A percentile compares a stretch with the other conserved stretches of the same genome.
Conservation (phyloP, 2,113 vertebrate species). For the Lampris incognitus region DNA sequence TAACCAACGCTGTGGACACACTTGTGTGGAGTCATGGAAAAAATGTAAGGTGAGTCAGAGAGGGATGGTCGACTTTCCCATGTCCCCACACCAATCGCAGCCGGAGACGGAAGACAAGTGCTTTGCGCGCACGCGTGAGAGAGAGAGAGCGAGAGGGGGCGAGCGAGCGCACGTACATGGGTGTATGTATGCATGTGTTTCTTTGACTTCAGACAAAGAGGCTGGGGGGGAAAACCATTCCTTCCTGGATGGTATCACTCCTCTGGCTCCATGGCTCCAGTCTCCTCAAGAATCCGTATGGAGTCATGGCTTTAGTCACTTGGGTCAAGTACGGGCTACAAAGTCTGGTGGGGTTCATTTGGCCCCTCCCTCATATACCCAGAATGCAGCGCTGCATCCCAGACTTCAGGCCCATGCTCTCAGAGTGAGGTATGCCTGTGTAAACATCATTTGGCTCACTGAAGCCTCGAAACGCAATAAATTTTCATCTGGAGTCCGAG, state of each 20-base stretch:
- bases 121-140: neutral
- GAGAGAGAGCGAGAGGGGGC: neutral
- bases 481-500: constrained; percentile 85
- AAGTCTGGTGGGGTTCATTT: constrained; percentile 78
- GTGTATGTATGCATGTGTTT: constrained; percentile 41
- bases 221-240: constrained; percentile 54
- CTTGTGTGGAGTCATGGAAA: neutral
- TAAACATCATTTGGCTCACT: constrained; percentile 86
- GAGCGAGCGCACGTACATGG: constrained; percentile 12
- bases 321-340: constrained; percentile 85
- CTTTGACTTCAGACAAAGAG: constrained; percentile 49
- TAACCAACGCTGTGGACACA: too few species aligned
- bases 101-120: neutral
- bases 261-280: constrained; percentile 73
- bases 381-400: constrained; percentile 54
- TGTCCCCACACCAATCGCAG: neutral
- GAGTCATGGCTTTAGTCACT: constrained; percentile 81
- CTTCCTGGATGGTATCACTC: constrained; percentile 77
- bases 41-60: constrained; percentile 23
- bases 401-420: constrained; percentile 46
- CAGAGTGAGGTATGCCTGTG: constrained; percentile 84
- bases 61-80: constrained; percentile 34
- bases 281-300: constrained; percentile 52
- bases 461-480: constrained; percentile 79
- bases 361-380: constrained; percentile 66